Percentiles rank a stretch among this genome's conserved stretches.
Evolutionary conservation across 64 coral and sea anemone genomes (phyloP).

Genomic region (Montipora cactus): DNA sequence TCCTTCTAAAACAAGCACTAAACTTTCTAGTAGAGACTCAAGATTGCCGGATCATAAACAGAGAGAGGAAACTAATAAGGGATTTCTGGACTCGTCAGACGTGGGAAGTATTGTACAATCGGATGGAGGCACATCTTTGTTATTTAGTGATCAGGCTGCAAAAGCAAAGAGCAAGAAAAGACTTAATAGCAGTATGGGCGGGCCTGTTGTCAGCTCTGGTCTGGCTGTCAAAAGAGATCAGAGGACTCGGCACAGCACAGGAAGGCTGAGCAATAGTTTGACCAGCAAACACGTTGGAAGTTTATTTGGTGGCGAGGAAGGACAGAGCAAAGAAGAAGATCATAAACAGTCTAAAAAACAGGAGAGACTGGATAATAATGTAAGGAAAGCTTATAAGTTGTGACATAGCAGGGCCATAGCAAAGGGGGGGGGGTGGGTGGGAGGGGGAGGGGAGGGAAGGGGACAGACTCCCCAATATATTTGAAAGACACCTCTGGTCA

Average conservation of each 20-base stretch:
- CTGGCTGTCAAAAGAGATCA: slow-evolving; percentile 54
- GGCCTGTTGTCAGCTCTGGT: slow-evolving; percentile 88
- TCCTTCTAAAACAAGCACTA: neutral
- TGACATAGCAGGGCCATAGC: too few relatives aligned
- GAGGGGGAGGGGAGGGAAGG: too few relatives aligned
- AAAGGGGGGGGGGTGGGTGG: too few relatives aligned
- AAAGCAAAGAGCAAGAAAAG: slow-evolving; percentile 49
- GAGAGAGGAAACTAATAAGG: neutral
- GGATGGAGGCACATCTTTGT: neutral
- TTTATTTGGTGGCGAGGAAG: slow-evolving; percentile 21
- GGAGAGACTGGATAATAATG: neutral
- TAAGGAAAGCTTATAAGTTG: neutral
- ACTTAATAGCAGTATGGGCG: slow-evolving; percentile 48
- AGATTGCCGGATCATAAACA: neutral
- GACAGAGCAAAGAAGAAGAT: neutral
- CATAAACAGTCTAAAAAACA: neutral
- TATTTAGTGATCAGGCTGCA: slow-evolving; percentile 6
- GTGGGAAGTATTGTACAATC: neutral
- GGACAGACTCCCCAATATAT: too few relatives aligned
- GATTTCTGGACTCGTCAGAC: neutral
- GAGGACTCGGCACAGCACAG: slow-evolving; percentile 30
- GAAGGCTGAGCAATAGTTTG: slow-evolving; percentile 1
- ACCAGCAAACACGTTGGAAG: neutral
- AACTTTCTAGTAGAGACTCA: neutral
- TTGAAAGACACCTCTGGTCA: too few relatives aligned